phyloP scores from a whole-genome alignment of 1,140 invertebrate species.

The Drosophila serrata region DNA sequence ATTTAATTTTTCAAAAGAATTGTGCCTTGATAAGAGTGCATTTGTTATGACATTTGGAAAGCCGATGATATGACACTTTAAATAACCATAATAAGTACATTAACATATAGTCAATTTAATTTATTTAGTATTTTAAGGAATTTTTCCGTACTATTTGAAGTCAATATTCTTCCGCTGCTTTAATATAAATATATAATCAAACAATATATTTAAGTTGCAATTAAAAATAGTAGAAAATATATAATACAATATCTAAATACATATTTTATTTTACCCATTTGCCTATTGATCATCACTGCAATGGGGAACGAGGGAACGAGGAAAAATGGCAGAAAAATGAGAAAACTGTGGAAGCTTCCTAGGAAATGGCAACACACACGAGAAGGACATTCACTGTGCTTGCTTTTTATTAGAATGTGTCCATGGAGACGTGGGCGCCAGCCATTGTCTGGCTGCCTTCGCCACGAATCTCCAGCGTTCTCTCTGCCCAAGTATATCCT shows the following conservation, averaged over 20 bases:
- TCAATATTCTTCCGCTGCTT: not conserved
- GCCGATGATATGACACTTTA: too few species aligned
- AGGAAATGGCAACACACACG: slow-evolving; percentile 54
- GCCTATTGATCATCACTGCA: slow-evolving; percentile 52
- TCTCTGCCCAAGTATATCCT: slow-evolving; percentile 7
- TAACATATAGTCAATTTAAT: not conserved
- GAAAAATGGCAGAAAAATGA: slow-evolving; percentile 29
- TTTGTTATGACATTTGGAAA: too few species aligned
- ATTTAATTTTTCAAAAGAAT: too few species aligned
- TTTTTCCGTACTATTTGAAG: not conserved
- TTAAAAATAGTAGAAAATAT: not conserved
- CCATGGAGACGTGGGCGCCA: slow-evolving; percentile 75
- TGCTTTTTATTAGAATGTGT: slow-evolving; percentile 81
- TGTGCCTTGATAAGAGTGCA: too few species aligned
- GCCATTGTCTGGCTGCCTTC: slow-evolving; percentile 68
- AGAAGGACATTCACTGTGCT: slow-evolving; percentile 65
- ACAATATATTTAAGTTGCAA: not conserved
- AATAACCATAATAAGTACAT: too few species aligned
- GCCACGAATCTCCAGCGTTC: slow-evolving; percentile 47
- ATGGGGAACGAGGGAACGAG: slow-evolving; percentile 9
- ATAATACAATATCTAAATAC: not conserved
- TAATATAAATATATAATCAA: not conserved
- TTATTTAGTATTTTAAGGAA: not conserved
- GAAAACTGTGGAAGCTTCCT: slow-evolving; percentile 38
- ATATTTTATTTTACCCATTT: not conserved